These are phyloP conservation scores for Melieria crassipennis DNA, from an alignment of 2,888 invertebrate species.

Conservation along the genomic window DNA sequence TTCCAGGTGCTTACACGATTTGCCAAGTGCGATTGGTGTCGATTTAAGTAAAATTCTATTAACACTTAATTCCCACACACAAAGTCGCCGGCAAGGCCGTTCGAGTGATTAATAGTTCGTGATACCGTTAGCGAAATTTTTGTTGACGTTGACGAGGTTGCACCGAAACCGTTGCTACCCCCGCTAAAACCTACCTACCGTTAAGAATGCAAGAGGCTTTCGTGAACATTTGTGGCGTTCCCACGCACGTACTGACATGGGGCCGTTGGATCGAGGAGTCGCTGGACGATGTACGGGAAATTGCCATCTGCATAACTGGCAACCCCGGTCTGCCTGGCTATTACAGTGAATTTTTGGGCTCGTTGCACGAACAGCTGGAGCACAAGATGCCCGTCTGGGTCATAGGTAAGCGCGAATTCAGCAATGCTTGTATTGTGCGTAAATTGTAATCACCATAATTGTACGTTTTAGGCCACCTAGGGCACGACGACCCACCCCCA, in stretches of 20 bases:
- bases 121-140: background rate
- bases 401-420: conserved; percentile 68
- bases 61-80: too few relatives aligned
- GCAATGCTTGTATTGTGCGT: too few relatives aligned
- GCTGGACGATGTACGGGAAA: conserved; percentile 68
- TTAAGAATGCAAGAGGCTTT: conserved; percentile 63
- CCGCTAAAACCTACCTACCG: background rate
- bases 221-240: conserved; percentile 72
- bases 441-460: background rate
- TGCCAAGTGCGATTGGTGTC: too few relatives aligned
- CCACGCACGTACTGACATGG: conserved; percentile 78
- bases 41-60: too few relatives aligned
- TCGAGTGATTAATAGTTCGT: background rate
- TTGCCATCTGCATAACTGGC: conserved; percentile 82
- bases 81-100: background rate
- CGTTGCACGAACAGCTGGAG: conserved; percentile 71
- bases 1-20: too few relatives aligned
- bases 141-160: conserved; percentile 11
- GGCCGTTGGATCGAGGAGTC: conserved; percentile 77
- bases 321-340: conserved; percentile 89
- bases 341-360: conserved; percentile 78
- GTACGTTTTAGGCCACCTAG: conserved; percentile 72
- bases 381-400: conserved; percentile 78
- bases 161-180: background rate
- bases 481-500: conserved; percentile 78